phyloP scores from a whole-genome alignment of 1,140 invertebrate species.

The Pristionchus pacificus region DNA sequence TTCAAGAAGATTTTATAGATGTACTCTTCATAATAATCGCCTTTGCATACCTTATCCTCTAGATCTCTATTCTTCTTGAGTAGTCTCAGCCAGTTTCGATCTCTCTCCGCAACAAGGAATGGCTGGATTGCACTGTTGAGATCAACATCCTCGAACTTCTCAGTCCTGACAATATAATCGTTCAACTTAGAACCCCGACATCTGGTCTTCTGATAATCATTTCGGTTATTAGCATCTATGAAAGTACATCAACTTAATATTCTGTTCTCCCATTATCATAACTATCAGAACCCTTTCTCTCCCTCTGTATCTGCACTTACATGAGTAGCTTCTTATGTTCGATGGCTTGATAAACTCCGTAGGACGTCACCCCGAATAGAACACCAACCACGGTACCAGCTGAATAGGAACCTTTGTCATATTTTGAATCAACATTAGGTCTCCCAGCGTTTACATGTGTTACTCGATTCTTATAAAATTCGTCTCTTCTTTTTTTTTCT shows the following conservation, averaged over 20 bases:
- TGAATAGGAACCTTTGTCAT: slow-evolving; percentile 30
- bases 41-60: slow-evolving; percentile 59
- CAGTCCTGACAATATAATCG: slow-evolving; percentile 38
- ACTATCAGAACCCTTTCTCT: too few relatives aligned
- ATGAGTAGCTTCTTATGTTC: slow-evolving; percentile 35
- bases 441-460: too few relatives aligned
- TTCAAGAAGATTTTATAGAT: too few relatives aligned
- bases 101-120: slow-evolving; percentile 58
- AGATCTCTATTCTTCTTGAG: slow-evolving; percentile 59
- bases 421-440: too few relatives aligned
- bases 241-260: too few relatives aligned
- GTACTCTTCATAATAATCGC: too few relatives aligned
- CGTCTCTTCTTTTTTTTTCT: too few relatives aligned
- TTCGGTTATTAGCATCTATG: too few relatives aligned
- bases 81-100: slow-evolving; percentile 58
- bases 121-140: slow-evolving; percentile 59
- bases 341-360: slow-evolving; percentile 40
- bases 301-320: slow-evolving; percentile 28
- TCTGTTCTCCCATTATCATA: too few relatives aligned
- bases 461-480: too few relatives aligned
- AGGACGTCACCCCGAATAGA: slow-evolving; percentile 44
- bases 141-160: slow-evolving; percentile 59
- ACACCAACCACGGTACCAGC: slow-evolving; percentile 45
- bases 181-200: slow-evolving; percentile 13
- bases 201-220: too few relatives aligned